Percentiles rank a stretch among this genome's conserved stretches.
Evolutionary conservation across 1,140 invertebrate species (phyloP).

Genomic region (Agrypnia vestita): DNA sequence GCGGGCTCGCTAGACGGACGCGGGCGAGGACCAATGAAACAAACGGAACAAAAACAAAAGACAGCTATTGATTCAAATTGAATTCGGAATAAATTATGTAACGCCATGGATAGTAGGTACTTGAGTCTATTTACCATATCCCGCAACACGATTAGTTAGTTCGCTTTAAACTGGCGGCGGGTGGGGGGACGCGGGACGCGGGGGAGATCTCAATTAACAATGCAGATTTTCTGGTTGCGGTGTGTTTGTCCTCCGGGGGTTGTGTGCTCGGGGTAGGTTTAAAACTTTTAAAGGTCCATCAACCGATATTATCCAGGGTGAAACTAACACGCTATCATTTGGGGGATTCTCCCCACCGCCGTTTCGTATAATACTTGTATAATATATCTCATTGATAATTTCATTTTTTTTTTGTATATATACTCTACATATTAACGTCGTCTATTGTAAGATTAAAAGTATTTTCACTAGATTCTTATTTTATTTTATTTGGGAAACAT

Average conservation of each 20-base stretch:
- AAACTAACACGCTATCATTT: neutral
- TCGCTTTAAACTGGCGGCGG: neutral
- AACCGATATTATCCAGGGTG: constrained; percentile 16
- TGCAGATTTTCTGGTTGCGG: constrained; percentile 54
- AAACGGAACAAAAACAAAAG: neutral
- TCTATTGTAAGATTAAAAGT: too few relatives aligned
- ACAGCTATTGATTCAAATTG: constrained; percentile 26
- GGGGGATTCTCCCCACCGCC: neutral
- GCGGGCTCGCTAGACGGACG: too few relatives aligned
- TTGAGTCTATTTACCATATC: constrained; percentile 45
- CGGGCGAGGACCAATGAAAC: too few relatives aligned
- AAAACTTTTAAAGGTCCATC: constrained; percentile 33
- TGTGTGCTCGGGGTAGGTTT: neutral
- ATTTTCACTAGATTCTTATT: too few relatives aligned
- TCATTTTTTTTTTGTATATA: too few relatives aligned
- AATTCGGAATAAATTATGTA: constrained; percentile 34
- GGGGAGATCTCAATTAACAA: constrained; percentile 53
- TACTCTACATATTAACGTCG: too few relatives aligned
- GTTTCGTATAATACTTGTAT: too few relatives aligned
- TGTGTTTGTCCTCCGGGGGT: constrained; percentile 27
- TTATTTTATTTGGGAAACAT: too few relatives aligned
- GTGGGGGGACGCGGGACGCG: neutral
- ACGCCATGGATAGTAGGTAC: constrained; percentile 9
- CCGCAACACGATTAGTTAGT: constrained; percentile 44
- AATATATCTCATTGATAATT: too few relatives aligned